These are phyloP conservation scores for Venturia canescens DNA, from an alignment of 1,140 invertebrate genomes.

Conservation along the genomic window DNA sequence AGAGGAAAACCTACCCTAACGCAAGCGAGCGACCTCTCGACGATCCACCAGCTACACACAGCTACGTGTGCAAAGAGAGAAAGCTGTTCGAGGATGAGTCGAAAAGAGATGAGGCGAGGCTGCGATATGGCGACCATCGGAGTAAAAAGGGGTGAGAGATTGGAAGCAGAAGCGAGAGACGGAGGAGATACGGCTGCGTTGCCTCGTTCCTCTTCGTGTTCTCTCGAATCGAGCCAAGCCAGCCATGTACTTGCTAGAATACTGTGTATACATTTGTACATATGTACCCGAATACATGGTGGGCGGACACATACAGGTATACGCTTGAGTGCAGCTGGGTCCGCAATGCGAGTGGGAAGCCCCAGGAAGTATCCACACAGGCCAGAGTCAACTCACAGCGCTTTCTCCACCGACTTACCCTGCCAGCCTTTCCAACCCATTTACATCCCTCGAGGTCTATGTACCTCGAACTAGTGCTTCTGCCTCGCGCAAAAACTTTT, in stretches of 20 bases:
- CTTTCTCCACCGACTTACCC: conserved; percentile 36
- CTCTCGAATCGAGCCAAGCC: conserved; percentile 47
- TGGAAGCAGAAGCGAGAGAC: conserved; percentile 5
- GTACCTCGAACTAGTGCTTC: conserved; percentile 5
- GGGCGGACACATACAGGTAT: not conserved
- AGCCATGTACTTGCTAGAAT: conserved; percentile 23
- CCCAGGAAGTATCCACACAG: not conserved
- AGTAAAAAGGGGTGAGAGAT: conserved; percentile 33
- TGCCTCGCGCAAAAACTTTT: conserved; percentile 60
- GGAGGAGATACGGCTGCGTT: conserved; percentile 52
- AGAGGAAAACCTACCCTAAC: conserved; percentile 47
- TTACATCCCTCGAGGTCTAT: conserved; percentile 24
- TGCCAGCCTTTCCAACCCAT: conserved; percentile 1
- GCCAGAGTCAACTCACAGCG: conserved; percentile 4
- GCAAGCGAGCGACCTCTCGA: conserved; percentile 27
- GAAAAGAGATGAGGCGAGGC: conserved; percentile 36
- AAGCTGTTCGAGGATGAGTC: not conserved
- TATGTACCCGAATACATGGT: conserved; percentile 5
- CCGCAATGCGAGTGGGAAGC: conserved; percentile 46
- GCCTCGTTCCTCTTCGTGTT: conserved; percentile 43
- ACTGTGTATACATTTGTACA: not conserved
- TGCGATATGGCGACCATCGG: conserved; percentile 20
- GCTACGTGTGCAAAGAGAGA: conserved; percentile 30
- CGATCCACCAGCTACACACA: not conserved
- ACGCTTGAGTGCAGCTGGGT: conserved; percentile 49